These are phyloP conservation scores for Epsilonema sp. DNA, from an alignment of 2,888 invertebrate species.

Conservation along the genomic window DNA sequence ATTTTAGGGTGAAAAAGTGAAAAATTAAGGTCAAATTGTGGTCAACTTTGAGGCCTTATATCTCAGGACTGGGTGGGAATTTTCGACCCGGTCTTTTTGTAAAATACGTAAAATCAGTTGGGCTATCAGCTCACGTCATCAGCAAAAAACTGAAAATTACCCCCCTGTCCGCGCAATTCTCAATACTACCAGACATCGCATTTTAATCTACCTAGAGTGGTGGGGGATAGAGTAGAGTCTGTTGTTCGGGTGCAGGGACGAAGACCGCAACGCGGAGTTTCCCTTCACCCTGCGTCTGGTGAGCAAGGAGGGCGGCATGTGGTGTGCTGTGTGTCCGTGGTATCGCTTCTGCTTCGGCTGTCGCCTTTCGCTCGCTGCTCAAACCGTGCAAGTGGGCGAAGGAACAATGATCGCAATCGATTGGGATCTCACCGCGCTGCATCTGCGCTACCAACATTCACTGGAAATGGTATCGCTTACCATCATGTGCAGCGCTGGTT, in stretches of 20 bases:
- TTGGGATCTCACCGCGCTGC: conserved; percentile 83
- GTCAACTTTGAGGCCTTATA: too few relatives aligned
- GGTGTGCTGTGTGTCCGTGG: conserved; percentile 41
- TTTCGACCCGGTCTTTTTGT: too few relatives aligned
- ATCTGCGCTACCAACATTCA: conserved; percentile 62
- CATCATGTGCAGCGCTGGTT: neutral
- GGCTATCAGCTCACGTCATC: too few relatives aligned
- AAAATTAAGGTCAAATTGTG: too few relatives aligned
- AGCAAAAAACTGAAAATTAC: too few relatives aligned
- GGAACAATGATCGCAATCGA: conserved; percentile 54
- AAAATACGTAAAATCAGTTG: too few relatives aligned
- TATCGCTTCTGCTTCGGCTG: conserved; percentile 68
- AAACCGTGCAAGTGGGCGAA: conserved; percentile 6
- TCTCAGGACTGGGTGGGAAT: too few relatives aligned
- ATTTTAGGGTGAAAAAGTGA: too few relatives aligned
- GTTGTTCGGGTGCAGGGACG: conserved; percentile 48
- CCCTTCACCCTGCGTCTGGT: conserved; percentile 70
- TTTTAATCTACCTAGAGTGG: too few relatives aligned
- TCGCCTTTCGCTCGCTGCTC: conserved; percentile 36
- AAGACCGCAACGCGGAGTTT: conserved; percentile 72
- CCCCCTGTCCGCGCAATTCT: too few relatives aligned
- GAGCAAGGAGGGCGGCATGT: conserved; percentile 43
- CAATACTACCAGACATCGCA: too few relatives aligned
- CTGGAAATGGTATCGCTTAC: conserved; percentile 43
- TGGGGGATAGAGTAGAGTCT: too few relatives aligned